Percentiles rank a stretch among this genome's conserved stretches.
Evolutionary conservation across 2,113 vertebrate species (phyloP).

Genomic region (Cryptotis parvus): DNA sequence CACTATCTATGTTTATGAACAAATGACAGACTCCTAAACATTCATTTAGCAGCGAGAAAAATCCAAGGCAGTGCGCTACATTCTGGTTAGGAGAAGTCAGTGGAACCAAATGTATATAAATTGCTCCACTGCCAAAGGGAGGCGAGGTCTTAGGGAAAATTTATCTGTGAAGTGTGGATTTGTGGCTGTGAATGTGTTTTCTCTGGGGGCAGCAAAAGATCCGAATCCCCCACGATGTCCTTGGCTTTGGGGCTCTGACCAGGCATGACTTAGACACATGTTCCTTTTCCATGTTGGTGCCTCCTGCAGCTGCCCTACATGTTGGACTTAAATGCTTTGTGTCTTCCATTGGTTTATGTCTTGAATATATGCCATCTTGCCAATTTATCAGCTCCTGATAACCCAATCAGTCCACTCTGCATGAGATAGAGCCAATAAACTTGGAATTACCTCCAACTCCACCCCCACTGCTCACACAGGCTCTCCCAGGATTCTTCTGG

Average conservation of each 20-base stretch:
- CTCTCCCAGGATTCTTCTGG: slow-evolving; percentile 13
- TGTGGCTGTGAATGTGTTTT: background rate
- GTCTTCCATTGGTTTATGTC: background rate
- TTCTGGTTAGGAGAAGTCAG: slow-evolving; percentile 46
- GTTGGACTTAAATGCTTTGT: background rate
- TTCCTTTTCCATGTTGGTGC: background rate
- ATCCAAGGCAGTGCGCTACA: background rate
- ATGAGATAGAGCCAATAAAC: background rate
- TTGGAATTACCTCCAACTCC: background rate
- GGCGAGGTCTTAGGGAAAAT: background rate
- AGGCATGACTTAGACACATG: background rate
- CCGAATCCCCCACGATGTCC: accelerated
- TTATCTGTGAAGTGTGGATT: background rate
- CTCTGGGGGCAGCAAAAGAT: background rate
- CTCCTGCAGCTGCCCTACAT: background rate
- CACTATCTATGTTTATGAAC: slow-evolving; percentile 57
- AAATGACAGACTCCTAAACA: slow-evolving; percentile 62
- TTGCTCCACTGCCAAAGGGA: background rate
- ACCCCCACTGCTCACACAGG: background rate
- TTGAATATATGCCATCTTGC: slow-evolving; percentile 2
- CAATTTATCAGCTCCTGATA: slow-evolving; percentile 12
- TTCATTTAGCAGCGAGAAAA: slow-evolving; percentile 52
- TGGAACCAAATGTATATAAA: background rate
- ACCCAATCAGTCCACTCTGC: slow-evolving; percentile 31
- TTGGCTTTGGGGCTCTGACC: background rate